Conservation (phyloP, 2,113 vertebrate genomes). For the Eupsittula cactorum region DNA sequence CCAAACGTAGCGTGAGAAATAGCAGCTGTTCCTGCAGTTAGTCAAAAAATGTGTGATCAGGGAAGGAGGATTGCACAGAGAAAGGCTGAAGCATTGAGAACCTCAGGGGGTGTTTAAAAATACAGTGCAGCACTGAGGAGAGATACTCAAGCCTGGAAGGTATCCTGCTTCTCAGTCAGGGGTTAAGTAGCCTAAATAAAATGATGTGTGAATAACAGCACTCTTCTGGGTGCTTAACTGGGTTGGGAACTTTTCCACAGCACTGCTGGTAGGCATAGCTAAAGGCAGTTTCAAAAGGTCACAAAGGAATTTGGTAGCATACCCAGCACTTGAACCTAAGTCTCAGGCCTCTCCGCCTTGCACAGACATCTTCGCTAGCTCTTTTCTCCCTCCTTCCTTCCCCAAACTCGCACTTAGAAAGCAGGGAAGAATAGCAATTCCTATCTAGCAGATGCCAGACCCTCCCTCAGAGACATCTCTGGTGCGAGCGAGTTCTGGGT, state of each 20-base stretch:
- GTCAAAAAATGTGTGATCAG: background rate
- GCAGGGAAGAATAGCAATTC: background rate
- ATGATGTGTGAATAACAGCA: background rate
- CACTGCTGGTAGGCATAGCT: background rate
- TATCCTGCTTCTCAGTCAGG: background rate
- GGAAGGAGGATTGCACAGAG: background rate
- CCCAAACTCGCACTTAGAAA: background rate
- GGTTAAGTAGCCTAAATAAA: background rate
- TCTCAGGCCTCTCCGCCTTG: background rate
- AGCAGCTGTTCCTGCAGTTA: background rate
- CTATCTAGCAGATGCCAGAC: background rate
- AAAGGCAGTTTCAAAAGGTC: background rate
- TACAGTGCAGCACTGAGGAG: background rate
- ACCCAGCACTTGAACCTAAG: background rate
- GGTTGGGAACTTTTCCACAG: background rate
- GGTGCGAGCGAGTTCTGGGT: fast-evolving
- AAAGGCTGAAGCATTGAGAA: background rate
- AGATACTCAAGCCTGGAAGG: background rate
- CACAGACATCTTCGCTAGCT: background rate
- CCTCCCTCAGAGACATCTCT: background rate
- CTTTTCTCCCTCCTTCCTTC: background rate
- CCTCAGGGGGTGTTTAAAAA: background rate
- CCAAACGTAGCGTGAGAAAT: background rate
- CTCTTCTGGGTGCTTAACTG: background rate
- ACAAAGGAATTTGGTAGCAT: background rate